Conservation (phyloP, 2,113 vertebrate genomes). For the Puntigrus tetrazona region DNA sequence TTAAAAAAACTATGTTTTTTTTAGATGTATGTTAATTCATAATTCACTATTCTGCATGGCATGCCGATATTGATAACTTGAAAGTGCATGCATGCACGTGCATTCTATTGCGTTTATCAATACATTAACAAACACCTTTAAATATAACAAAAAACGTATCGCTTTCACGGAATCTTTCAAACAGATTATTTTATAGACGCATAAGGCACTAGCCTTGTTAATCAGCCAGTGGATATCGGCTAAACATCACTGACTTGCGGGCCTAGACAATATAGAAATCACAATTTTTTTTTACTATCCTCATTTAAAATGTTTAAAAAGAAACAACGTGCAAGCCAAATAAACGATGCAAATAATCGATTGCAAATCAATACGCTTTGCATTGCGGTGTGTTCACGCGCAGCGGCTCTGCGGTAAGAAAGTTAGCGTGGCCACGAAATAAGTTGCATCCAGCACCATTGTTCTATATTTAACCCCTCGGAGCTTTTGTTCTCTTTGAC, state of each 20-base stretch:
- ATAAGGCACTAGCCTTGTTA: too few relatives aligned
- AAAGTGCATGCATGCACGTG: too few relatives aligned
- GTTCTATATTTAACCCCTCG: constrained; percentile 13
- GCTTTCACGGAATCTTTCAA: too few relatives aligned
- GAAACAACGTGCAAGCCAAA: neutral
- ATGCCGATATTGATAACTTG: too few relatives aligned
- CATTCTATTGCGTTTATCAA: too few relatives aligned
- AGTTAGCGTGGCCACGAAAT: neutral
- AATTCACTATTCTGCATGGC: neutral
- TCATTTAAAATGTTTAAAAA: neutral
- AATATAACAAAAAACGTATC: too few relatives aligned
- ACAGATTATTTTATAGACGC: too few relatives aligned
- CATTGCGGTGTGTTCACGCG: neutral
- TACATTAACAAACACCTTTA: too few relatives aligned
- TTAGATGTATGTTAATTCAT: neutral
- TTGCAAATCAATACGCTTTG: neutral
- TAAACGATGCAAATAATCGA: neutral
- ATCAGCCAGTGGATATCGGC: neutral
- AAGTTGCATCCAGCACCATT: constrained; percentile 21
- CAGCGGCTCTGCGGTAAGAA: neutral
- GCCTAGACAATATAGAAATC: neutral
- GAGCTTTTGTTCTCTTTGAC: constrained; percentile 42
- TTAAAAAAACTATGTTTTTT: too few relatives aligned
- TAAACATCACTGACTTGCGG: neutral
- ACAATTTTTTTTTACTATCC: neutral